These are phyloP conservation scores for Machimus rusticus DNA, from an alignment of 2,888 invertebrate species.

Conservation along the genomic window DNA sequence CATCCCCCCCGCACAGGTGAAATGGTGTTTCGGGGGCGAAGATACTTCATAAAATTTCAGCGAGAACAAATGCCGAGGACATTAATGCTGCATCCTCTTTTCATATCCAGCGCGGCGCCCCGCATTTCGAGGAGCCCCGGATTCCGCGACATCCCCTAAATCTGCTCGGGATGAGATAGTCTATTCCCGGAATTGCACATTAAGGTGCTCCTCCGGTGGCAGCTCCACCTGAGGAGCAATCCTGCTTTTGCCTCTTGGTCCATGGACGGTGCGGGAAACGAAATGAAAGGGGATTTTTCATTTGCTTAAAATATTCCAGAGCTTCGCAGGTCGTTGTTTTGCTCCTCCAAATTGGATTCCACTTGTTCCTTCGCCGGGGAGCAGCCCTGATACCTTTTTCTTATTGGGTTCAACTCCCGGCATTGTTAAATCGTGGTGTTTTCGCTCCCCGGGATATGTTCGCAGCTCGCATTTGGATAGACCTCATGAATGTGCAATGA, in stretches of 20 bases:
- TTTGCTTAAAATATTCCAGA: conserved; percentile 29
- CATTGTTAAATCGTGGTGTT: neutral
- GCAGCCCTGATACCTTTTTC: neutral
- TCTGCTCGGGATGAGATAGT: neutral
- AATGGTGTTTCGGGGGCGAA: neutral
- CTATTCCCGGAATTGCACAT: neutral
- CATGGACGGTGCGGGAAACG: neutral
- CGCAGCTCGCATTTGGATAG: neutral
- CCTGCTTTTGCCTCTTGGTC: neutral
- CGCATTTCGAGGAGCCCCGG: neutral
- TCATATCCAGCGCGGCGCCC: neutral
- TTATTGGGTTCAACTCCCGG: neutral
- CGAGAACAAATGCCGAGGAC: neutral
- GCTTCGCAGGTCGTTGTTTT: conserved; percentile 8
- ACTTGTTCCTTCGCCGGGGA: neutral
- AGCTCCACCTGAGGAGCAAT: neutral
- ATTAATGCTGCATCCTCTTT: neutral
- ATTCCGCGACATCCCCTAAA: neutral
- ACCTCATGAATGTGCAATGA: neutral
- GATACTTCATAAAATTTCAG: neutral
- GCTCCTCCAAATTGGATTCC: conserved; percentile 1
- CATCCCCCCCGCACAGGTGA: neutral
- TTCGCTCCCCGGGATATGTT: neutral
- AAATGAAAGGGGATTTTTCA: neutral
- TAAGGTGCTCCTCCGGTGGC: neutral